Percentiles rank a stretch among this genome's conserved stretches.
phyloP scores from a whole-genome alignment of 2,113 vertebrate genomes.

The Saguinus midas region DNA sequence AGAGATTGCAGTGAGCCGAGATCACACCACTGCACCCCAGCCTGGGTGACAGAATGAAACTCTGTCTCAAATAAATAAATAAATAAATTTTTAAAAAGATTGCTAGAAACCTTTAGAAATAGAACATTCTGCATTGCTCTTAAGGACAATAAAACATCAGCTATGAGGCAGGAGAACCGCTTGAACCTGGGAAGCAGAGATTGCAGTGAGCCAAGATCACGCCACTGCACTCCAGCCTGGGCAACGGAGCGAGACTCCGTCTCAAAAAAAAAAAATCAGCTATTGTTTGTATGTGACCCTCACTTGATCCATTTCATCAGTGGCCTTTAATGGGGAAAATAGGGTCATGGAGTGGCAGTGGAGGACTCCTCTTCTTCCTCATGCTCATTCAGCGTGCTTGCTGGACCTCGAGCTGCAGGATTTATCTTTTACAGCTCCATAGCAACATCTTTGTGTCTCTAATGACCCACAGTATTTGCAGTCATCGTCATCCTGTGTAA shows the following conservation, averaged over 20 bases:
- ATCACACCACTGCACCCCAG: too few relatives aligned
- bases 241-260: fast-evolving
- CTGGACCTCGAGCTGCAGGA: neutral
- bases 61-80: too few relatives aligned
- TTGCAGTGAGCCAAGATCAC: too few relatives aligned
- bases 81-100: too few relatives aligned
- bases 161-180: neutral
- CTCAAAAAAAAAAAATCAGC: neutral
- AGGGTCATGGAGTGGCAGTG: neutral
- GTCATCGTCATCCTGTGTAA: fast-evolving
- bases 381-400: neutral
- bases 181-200: too few relatives aligned
- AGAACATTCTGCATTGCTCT: neutral
- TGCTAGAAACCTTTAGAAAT: neutral
- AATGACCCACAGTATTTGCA: neutral
- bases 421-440: conserved; percentile 2
- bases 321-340: neutral
- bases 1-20: too few relatives aligned
- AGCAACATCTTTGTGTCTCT: neutral
- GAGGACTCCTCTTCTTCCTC: fast-evolving
- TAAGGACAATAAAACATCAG: neutral
- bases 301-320: neutral
- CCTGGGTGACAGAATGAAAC: too few relatives aligned
- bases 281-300: neutral
- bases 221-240: too few relatives aligned